Evolutionary conservation across 2,888 invertebrate species (phyloP), one percentile per base, ranked within the genome.

Genomic region (Cephus runcator): DNA sequence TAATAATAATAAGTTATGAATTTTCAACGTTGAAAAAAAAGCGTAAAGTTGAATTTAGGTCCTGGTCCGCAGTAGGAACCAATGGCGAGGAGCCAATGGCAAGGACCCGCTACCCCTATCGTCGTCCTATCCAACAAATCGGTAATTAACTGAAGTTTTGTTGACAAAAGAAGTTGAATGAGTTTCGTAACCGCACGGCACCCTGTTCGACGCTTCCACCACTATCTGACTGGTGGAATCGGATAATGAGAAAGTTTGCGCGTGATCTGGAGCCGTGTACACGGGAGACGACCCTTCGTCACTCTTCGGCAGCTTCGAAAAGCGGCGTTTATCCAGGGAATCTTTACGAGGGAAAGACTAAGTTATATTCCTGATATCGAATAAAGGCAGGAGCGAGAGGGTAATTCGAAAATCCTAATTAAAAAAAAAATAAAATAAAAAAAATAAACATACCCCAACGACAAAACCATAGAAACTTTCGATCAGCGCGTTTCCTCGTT

Each of bases 161-260:
- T 77, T 77, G 80, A 80, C 79, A 77, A 77, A 79, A 76, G 77
- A 36, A 78, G 77, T 75, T 75, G 36, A 80, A 83, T 80, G 80
- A 83, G 76, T 71, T 71, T 71, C 31, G 71, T 9, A 56, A 56
- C 56, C 56, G 56, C 56, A 23, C 56, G 9, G 56, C 56, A 23
- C 56, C 35, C 12, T 74, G 74, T 34, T 34, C 77, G 68, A n/a
- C 75, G 69, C 77, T 76, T 75, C 79, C 76, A 78, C 76, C 76
- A 78, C 80, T 76, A 78, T 80, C 76, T 76, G 35, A 76, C 56
- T 73, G 71, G 69, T 73, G 78, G 76, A 68, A 78, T 78, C 76
- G 79, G 79, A 77, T 80, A 78, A 81, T 76, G 74, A 11, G 73
- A 35, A 81, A 81, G 79, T 79, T 80, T 69, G 73, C 69, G 73